These are phyloP conservation scores for Diaphora mendica DNA, from an alignment of 2,888 invertebrate species.

Conservation along the genomic window DNA sequence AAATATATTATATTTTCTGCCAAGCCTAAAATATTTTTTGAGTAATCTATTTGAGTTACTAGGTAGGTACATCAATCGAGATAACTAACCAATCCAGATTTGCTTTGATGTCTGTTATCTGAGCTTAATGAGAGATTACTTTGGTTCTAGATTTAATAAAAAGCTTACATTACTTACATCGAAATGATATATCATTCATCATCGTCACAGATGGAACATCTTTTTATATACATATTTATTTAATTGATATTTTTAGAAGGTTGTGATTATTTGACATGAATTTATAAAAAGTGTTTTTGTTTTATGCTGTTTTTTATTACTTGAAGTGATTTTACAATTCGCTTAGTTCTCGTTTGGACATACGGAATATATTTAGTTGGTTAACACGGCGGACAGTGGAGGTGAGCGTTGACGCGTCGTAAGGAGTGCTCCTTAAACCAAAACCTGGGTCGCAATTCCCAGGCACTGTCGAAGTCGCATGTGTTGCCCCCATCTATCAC, in stretches of 20 bases:
- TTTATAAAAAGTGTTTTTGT: not conserved
- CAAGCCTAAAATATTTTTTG: not conserved
- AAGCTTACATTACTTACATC: not conserved
- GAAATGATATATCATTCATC: too few relatives aligned
- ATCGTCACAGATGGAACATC: too few relatives aligned
- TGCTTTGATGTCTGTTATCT: not conserved
- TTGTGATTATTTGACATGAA: not conserved
- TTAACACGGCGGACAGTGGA: too few relatives aligned
- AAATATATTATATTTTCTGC: not conserved
- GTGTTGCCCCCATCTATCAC: too few relatives aligned
- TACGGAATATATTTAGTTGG: not conserved
- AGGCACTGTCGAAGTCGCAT: too few relatives aligned
- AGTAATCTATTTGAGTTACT: not conserved
- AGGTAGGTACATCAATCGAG: too few relatives aligned
- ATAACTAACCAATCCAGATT: not conserved
- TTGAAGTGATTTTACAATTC: not conserved
- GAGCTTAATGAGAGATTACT: not conserved
- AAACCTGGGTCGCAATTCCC: too few relatives aligned
- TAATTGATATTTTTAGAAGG: not conserved
- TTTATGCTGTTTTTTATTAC: not conserved
- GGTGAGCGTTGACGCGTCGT: too few relatives aligned
- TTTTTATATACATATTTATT: too few relatives aligned
- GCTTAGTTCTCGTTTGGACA: not conserved
- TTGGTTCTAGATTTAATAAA: not conserved
- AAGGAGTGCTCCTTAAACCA: too few relatives aligned